Percentiles rank a stretch among this genome's conserved stretches.
Conservation (phyloP, 2,113 vertebrate species). For the Stegostoma tigrinum region DNA sequence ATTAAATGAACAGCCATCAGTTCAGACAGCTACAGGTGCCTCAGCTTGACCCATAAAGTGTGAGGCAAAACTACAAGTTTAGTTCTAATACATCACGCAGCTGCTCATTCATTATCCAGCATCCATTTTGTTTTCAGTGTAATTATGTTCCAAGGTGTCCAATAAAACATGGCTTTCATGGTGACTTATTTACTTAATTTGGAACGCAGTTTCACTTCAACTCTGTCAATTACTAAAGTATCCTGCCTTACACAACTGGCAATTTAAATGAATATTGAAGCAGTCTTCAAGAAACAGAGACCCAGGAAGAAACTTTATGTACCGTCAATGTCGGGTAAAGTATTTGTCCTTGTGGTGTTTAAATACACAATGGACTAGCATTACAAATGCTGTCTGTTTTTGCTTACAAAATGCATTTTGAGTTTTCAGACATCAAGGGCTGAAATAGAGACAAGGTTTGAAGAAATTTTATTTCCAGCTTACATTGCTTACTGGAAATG, state of each 20-base stretch:
- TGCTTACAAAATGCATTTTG: not conserved
- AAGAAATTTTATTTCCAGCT: not conserved
- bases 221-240: not conserved
- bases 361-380: not conserved
- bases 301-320: not conserved
- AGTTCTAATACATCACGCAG: not conserved
- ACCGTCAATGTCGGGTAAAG: not conserved
- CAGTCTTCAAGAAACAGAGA: not conserved
- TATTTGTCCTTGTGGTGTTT: not conserved
- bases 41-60: not conserved
- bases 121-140: not conserved
- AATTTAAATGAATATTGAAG: not conserved
- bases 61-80: not conserved
- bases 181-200: not conserved
- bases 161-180: not conserved
- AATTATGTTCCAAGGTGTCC: not conserved
- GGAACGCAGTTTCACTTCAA: not conserved
- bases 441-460: not conserved
- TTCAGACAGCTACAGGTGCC: not conserved
- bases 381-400: not conserved
- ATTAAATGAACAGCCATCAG: not conserved
- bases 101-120: not conserved
- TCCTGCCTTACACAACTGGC: not conserved
- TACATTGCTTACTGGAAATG: not conserved
- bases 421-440: not conserved